Base-by-base conservation (phyloP, 2,888 invertebrate genomes). In the Catotricha subobsoleta region DNA sequence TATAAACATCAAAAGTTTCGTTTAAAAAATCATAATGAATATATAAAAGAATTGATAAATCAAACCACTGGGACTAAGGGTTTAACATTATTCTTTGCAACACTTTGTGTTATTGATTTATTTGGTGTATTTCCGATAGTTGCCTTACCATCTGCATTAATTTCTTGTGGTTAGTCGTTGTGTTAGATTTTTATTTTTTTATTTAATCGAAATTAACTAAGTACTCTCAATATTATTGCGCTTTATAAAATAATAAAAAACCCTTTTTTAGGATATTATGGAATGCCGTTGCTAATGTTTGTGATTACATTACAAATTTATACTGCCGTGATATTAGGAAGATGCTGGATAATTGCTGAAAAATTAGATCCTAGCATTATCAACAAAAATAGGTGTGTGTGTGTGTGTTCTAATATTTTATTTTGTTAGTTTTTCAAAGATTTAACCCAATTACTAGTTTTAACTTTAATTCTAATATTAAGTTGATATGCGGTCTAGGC, bases 51-150 rank as follows among this genome's bases (percentile, higher is more conserved):
- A 5, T 12, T 10, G 12, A 12, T 28, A 28, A 28, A 28, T n/a
- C n/a, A n/a, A n/a, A n/a, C n/a, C n/a, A n/a, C n/a, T n/a, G n/a
- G n/a, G n/a, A n/a, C n/a, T n/a, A n/a, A n/a, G n/a, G 74, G 74
- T 0, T 66, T 84, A 5, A 76, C 78, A 25, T 65, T 80, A 3
- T 55, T 78, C 36, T 77, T 81, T 54, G 74, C 82, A 0, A 66
- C 76, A 12, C 65, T 83, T 30, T 84, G 83, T 57, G 74, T 86
- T 20, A 67, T 86, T 15, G 84, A 84, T 56, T 68, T 84, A 35
- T 83, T 86, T 53, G 86, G 84, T 31, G 82, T 86, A 0, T 83
- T 84, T 54, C 84, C 84, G 0, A 72, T 86, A 2, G 71, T 86
- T 12, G 72, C 82, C 1, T 57, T 86, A 43, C 83, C 84, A 0